Evolutionary conservation across 2,797 vertebrate genomes (phyloP), one percentile per base, ranked within the genome.

Genomic region (Sciurus carolinensis): DNA sequence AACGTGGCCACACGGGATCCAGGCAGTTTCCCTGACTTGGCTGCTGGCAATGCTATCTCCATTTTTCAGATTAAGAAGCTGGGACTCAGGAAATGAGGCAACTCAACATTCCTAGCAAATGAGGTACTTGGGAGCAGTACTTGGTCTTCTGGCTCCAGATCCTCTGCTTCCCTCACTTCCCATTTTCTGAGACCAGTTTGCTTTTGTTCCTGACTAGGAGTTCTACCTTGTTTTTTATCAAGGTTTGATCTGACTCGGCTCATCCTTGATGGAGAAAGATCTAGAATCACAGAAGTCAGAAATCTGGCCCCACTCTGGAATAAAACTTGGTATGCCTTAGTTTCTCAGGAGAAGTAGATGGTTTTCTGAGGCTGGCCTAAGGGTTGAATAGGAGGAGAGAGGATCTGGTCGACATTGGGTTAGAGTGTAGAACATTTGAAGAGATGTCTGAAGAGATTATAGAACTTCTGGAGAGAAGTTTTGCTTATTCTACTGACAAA

Each of bases 191-290:
- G 17, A 28, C 33, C 54, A 52, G 2, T 81, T 84, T 71, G 22
- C 14, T 88, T 93, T 50, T 54, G 82, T 10, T 6, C 18, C 47
- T 87, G 50, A 69, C 24, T 5, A 42, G 30, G 59, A 72, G 12
- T 92, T 92, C 42, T 71, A 3, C 33, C 39, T 30, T 42, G 1
- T 76, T 47, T 76, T 30, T 52, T 52, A 44, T 10, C 18, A 88
- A 36, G 59, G 84, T 66, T 93, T 71, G 1, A 73, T n/a, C 7
- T n/a, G 28, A 90, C 4, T n/a, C 20, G 26, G 14, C 20, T 81
- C 42, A 59, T 33, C n/a, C 93, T 90, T 90, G 54, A 90, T 42
- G 54, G 36, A 83, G 82, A 94, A 92, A 85, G 36, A 82, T 10
- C 44, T 26, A 86, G 47, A 33, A 67, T n/a, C 69, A 67, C 28